Conservation (phyloP, 2,888 invertebrate genomes). For the Agriopis marginaria region DNA sequence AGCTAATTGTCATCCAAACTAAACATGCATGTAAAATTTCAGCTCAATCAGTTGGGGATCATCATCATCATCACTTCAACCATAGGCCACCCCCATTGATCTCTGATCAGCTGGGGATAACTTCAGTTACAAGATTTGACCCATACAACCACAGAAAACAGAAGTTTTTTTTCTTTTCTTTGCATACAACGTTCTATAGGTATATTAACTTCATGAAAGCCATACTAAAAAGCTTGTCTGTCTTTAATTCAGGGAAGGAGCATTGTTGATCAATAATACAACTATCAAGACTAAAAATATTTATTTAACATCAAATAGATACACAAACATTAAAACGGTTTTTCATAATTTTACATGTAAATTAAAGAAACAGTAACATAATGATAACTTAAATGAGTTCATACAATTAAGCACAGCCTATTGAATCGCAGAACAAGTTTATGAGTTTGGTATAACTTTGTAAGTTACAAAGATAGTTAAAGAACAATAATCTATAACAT, state of each 20-base stretch:
- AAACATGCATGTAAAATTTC: too few relatives aligned
- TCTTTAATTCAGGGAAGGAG: neutral
- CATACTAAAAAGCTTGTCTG: neutral
- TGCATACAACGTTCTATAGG: too few relatives aligned
- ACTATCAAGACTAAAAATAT: constrained; percentile 47
- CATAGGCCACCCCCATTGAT: too few relatives aligned
- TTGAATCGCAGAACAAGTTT: constrained; percentile 81
- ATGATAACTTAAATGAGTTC: constrained; percentile 61
- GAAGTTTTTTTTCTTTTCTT: too few relatives aligned
- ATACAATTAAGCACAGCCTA: constrained; percentile 82
- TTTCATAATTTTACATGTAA: constrained; percentile 57
- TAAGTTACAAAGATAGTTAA: constrained; percentile 33
- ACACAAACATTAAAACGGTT: constrained; percentile 59
- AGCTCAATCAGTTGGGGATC: too few relatives aligned
- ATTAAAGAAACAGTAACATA: constrained; percentile 61
- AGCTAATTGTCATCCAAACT: too few relatives aligned
- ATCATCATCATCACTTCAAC: too few relatives aligned
- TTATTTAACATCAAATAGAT: constrained; percentile 69
- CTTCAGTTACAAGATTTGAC: too few relatives aligned
- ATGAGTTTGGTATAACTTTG: constrained; percentile 61
- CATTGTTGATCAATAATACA: neutral
- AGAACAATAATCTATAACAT: constrained; percentile 25
- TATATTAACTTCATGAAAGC: too few relatives aligned
- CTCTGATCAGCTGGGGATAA: too few relatives aligned
- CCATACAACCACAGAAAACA: too few relatives aligned